phyloP scores from a whole-genome alignment of 2,797 vertebrate genomes.

The Gephyroberyx darwinii region DNA sequence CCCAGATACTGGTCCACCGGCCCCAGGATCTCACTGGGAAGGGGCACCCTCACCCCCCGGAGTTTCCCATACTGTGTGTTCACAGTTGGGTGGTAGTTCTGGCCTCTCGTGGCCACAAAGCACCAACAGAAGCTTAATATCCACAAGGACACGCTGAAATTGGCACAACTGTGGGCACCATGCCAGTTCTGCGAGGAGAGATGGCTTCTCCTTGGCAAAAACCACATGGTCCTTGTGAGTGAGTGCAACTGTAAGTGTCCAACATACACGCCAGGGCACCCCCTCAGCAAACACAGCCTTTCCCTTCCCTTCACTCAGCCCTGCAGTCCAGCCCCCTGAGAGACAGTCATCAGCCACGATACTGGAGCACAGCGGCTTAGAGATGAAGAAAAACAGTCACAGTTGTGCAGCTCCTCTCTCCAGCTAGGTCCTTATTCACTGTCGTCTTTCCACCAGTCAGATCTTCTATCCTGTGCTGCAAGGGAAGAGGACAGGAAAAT shows the following conservation, averaged over 20 bases:
- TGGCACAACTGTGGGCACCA: constrained; percentile 57
- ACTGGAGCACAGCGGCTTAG: constrained; percentile 50
- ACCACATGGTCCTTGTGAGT: constrained; percentile 84
- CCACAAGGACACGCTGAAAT: constrained; percentile 83
- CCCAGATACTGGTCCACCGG: constrained; percentile 98
- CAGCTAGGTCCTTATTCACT: constrained; percentile 68
- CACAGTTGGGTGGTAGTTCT: constrained; percentile 94
- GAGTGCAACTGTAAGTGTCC: constrained; percentile 70
- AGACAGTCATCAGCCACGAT: constrained; percentile 76
- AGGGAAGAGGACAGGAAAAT: constrained; percentile 72
- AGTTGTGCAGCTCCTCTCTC: constrained; percentile 49
- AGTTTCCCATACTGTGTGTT: constrained; percentile 99
- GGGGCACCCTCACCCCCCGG: constrained; percentile 90
- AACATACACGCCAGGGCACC: constrained; percentile 74
- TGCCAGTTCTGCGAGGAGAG: constrained; percentile 71
- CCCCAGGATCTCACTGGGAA: constrained; percentile 97
- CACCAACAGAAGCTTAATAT: constrained; percentile 88
- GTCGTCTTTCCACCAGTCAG: constrained; percentile 63
- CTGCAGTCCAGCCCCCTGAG: constrained; percentile 66
- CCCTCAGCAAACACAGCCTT: constrained; percentile 58
- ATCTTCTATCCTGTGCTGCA: constrained; percentile 78
- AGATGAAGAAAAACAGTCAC: constrained; percentile 45
- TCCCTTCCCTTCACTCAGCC: constrained; percentile 69
- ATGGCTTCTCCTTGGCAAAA: constrained; percentile 76
- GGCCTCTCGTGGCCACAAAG: constrained; percentile 79